A percentile compares a stretch with the other conserved stretches of the same genome.
Conservation (phyloP, 2,888 invertebrate genomes). For the Polydrusus cervinus region DNA sequence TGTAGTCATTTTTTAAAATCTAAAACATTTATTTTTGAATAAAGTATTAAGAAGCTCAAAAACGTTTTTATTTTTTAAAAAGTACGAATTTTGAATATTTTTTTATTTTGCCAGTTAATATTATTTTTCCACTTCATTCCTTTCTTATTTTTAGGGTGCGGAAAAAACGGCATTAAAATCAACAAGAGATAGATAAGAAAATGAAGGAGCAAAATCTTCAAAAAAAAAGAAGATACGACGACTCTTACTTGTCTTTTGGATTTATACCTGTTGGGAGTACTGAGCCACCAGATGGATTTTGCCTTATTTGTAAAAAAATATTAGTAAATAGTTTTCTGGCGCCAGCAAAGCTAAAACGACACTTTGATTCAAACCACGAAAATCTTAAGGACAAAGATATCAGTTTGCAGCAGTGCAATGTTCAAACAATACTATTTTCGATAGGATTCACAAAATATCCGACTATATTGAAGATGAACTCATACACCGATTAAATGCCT, state of each 20-base stretch:
- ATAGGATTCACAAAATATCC: constrained; percentile 39
- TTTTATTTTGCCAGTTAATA: too few relatives aligned
- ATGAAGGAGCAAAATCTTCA: background rate
- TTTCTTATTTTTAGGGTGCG: background rate
- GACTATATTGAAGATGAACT: constrained; percentile 34
- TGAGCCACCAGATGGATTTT: background rate
- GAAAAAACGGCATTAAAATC: background rate
- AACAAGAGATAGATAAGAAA: background rate
- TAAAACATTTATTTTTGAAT: too few relatives aligned
- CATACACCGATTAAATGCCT: constrained; percentile 12
- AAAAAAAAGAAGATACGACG: background rate
- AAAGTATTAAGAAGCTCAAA: too few relatives aligned
- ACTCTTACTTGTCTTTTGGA: background rate
- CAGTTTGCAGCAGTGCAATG: background rate
- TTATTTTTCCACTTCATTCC: background rate
- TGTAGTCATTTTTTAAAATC: too few relatives aligned
- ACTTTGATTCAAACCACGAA: background rate
- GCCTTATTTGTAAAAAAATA: too few relatives aligned
- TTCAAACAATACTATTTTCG: background rate
- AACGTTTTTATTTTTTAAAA: too few relatives aligned
- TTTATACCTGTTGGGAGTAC: background rate
- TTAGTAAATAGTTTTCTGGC: too few relatives aligned
- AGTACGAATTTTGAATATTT: too few relatives aligned
- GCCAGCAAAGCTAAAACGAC: background rate
- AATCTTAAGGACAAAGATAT: background rate